Base-by-base conservation (phyloP, 2,113 vertebrate genomes). In the Notarius lentiginosus region DNA sequence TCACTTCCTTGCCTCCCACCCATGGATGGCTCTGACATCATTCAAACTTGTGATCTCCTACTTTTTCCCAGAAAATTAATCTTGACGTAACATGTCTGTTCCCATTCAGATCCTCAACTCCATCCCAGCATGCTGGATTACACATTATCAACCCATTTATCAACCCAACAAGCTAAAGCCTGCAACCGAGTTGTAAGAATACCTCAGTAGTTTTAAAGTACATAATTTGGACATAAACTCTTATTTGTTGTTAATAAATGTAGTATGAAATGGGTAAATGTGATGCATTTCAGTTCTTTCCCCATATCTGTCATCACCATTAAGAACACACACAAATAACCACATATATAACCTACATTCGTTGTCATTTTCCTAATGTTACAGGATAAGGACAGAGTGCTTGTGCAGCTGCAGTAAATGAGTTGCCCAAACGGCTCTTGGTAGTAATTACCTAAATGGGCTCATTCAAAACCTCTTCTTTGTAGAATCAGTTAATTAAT, bases 401-500 rank as follows among this genome's bases (percentile, higher is more conserved):
- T 92, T 76, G 88, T 87, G 92, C 90, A 93, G 92, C 93, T 92
- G 90, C 92, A 92, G 93, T 93, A 96, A 98, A 98, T 95, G 96
- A 96, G 95, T 95, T 94, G 95, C 95, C 96, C 95, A 96, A 97
- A 97, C 96, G 95, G 96, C 97, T 97, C 96, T 96, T 95, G 95
- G 96, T 96, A 96, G 96, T 97, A 97, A 98, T 98, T 97, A 98
- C 96, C 97, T 97, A 97, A 98, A 97, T 96, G 97, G 96, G 96
- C 95, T 96, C 96, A 97, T 98, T 99, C 97, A 97, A 96, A 98
- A 97, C 95, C 97, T 97, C 97, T 98, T 97, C 97, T 98, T 98
- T 96, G 97, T 95, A 85, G 97, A 97, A 97, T 97, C 96, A 97
- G 97, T 97, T 98, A 97, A 99, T 99, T 98, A 99, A 98, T 99